Percentiles rank a stretch among this genome's conserved stretches.
These are phyloP conservation scores for Lasioglossum marginatum DNA, from an alignment of 2,888 invertebrate genomes.

Conservation along the genomic window DNA sequence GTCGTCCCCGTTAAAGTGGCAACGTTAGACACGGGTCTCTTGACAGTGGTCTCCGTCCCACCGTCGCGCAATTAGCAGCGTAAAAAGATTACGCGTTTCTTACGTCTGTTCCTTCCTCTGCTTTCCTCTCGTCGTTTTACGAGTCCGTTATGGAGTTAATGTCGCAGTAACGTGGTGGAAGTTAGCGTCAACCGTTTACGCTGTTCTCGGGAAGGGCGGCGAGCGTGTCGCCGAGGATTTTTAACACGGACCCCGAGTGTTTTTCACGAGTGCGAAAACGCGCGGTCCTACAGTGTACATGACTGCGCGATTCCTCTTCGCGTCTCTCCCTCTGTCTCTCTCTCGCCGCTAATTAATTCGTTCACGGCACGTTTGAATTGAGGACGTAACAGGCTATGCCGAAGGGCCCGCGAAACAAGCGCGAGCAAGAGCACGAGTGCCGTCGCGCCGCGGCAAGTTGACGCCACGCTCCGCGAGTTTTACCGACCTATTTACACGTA, in stretches of 20 bases:
- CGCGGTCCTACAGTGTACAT: neutral
- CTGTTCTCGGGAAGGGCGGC: neutral
- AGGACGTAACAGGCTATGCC: constrained; percentile 60
- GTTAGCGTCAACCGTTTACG: constrained; percentile 4
- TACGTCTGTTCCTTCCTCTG: neutral
- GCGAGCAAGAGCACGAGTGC: constrained; percentile 36
- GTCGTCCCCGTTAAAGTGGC: neutral
- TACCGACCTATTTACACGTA: constrained; percentile 3
- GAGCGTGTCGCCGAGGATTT: constrained; percentile 1
- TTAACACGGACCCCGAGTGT: constrained; percentile 2
- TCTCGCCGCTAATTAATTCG: constrained; percentile 60
- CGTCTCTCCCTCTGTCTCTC: constrained; percentile 2
- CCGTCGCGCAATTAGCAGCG: neutral
- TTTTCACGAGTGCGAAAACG: constrained; percentile 42
- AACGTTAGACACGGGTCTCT: neutral
- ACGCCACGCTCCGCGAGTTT: neutral
- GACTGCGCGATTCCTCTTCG: neutral
- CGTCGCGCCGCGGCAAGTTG: neutral
- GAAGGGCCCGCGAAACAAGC: constrained; percentile 24
- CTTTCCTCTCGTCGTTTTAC: neutral
- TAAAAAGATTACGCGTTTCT: constrained; percentile 24
- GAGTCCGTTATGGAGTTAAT: constrained; percentile 33
- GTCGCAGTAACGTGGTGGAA: constrained; percentile 6
- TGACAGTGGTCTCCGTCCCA: neutral
- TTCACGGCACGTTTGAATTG: constrained; percentile 59